phyloP scores from a whole-genome alignment of 1,140 invertebrate genomes.

The Agrilus planipennis region DNA sequence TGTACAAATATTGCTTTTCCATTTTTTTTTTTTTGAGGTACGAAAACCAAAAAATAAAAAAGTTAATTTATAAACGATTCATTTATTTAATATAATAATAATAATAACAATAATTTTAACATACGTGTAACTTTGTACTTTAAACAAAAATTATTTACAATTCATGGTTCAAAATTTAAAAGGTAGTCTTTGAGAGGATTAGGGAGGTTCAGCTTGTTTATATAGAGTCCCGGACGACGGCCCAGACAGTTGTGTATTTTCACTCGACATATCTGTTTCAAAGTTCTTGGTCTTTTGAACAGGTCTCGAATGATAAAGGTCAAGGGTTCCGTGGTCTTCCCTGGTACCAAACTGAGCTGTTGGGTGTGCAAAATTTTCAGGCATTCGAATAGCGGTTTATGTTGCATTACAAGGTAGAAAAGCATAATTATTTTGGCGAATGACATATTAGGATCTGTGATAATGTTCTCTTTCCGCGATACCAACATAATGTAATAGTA shows the following conservation, averaged over 20 bases:
- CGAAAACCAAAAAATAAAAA: neutral
- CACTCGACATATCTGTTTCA: constrained; percentile 54
- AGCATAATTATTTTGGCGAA: constrained; percentile 53
- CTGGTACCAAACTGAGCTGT: constrained; percentile 53
- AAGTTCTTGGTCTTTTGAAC: constrained; percentile 47
- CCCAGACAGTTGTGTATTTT: constrained; percentile 50
- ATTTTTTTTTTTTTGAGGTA: neutral
- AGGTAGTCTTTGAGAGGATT: constrained; percentile 55
- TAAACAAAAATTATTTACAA: constrained; percentile 5
- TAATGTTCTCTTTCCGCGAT: constrained; percentile 52
- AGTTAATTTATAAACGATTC: neutral
- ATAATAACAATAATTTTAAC: neutral
- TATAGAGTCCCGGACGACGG: constrained; percentile 46
- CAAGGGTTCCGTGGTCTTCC: constrained; percentile 45
- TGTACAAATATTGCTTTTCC: too few species aligned
- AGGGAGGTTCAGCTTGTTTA: constrained; percentile 55
- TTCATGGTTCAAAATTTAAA: constrained; percentile 51
- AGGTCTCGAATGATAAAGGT: constrained; percentile 47
- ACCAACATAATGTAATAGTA: constrained; percentile 59
- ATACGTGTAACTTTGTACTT: neutral
- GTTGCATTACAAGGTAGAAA: constrained; percentile 56
- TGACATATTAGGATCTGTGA: constrained; percentile 47
- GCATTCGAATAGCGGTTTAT: constrained; percentile 48
- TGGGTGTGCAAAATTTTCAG: constrained; percentile 50
- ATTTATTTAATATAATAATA: neutral